A percentile compares a stretch with the other conserved stretches of the same genome.
Conservation (phyloP, 2,113 vertebrate genomes). For the Ctenodactylus gundi region DNA sequence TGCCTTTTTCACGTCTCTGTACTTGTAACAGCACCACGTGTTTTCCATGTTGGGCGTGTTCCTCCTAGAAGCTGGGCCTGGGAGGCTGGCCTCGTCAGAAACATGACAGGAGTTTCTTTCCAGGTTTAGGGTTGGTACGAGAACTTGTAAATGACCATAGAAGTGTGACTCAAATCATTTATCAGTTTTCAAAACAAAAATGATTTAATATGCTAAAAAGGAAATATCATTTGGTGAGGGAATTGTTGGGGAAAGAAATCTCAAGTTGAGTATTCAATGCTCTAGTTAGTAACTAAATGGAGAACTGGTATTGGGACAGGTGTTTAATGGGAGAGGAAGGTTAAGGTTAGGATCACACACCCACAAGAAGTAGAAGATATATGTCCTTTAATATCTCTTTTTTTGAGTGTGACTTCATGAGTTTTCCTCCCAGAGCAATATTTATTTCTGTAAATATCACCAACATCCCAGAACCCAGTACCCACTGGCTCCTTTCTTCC, state of each 20-base stretch:
- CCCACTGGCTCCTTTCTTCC: not conserved
- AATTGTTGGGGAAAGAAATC: not conserved
- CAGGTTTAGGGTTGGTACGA: not conserved
- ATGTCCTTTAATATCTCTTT: not conserved
- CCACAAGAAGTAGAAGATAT: not conserved
- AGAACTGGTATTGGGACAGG: not conserved
- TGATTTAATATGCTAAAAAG: not conserved
- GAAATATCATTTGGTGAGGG: not conserved
- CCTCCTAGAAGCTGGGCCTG: not conserved
- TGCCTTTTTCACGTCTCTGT: not conserved
- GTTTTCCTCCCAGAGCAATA: not conserved
- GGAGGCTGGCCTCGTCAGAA: not conserved
- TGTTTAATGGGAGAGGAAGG: rapidly evolving
- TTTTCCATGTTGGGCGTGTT: not conserved
- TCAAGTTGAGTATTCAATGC: not conserved
- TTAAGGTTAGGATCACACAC: not conserved
- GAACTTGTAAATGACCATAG: not conserved
- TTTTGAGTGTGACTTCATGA: not conserved
- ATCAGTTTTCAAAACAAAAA: not conserved
- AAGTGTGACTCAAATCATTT: not conserved
- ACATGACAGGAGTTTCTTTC: not conserved
- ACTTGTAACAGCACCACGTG: not conserved
- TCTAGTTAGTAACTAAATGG: no score
- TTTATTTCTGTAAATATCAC: not conserved
- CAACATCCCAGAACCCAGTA: not conserved